phyloP scores from a whole-genome alignment of 2,888 invertebrate genomes.

The Lithodes maja region DNA sequence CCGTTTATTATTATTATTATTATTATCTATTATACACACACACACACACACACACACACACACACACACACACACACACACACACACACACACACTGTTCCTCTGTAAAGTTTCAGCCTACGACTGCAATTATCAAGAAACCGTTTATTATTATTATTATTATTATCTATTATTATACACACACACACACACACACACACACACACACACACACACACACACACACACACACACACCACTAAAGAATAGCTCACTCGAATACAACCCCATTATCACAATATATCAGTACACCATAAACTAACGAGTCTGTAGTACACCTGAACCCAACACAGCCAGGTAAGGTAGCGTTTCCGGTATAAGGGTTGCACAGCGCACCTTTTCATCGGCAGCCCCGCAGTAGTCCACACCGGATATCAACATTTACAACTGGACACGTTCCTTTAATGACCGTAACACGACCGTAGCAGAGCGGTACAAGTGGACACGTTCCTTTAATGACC shows the following conservation, averaged over 20 bases:
- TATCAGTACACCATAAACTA: too few relatives aligned
- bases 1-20: background rate
- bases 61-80: background rate
- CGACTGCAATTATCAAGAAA: background rate
- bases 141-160: background rate
- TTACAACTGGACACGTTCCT: constrained; percentile 5
- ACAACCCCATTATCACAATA: too few relatives aligned
- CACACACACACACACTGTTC: too few relatives aligned
- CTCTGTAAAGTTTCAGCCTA: too few relatives aligned
- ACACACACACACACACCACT: too few relatives aligned
- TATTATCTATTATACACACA: background rate
- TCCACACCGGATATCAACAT: background rate
- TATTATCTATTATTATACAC: background rate
- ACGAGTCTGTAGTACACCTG: too few relatives aligned
- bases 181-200: background rate
- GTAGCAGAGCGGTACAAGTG: background rate
- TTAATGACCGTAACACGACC: constrained; percentile 8
- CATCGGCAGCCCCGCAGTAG: too few relatives aligned
- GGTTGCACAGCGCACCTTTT: too few relatives aligned
- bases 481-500: constrained; percentile 5
- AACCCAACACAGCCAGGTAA: too few relatives aligned
- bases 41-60: background rate
- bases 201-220: background rate
- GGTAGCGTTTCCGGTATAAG: too few relatives aligned
- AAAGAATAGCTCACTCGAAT: too few relatives aligned